Conservation (phyloP, 2,797 vertebrate genomes). For the Dallia pectoralis region DNA sequence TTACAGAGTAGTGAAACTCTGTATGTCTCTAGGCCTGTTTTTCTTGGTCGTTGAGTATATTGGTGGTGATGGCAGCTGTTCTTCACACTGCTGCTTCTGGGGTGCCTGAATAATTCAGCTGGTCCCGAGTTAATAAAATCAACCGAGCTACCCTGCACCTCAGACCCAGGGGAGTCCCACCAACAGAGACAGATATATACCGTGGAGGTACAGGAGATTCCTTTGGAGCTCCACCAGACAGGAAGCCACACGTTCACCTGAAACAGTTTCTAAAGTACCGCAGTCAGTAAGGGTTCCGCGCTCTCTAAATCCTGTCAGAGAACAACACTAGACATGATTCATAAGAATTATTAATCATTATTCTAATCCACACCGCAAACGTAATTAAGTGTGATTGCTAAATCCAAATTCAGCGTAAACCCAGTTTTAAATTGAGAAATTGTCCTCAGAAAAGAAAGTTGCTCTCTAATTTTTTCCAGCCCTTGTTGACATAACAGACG, state of each 20-base stretch:
- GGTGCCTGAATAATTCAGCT: neutral
- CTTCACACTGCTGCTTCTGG: neutral
- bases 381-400: neutral
- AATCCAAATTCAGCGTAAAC: neutral
- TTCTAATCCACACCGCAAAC: neutral
- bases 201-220: neutral
- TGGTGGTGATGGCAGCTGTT: neutral
- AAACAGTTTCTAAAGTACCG: neutral
- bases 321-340: neutral
- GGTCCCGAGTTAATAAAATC: neutral
- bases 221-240: neutral
- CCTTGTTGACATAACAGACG: constrained; percentile 1
- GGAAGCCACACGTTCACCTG: neutral
- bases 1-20: neutral
- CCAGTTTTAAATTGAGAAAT: neutral
- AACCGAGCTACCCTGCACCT: neutral
- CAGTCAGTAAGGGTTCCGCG: neutral
- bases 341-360: neutral
- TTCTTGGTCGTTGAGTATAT: neutral
- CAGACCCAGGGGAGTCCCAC: neutral
- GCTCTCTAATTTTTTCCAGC: neutral
- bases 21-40: neutral
- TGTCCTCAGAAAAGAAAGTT: neutral
- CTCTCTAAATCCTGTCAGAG: neutral
- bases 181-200: neutral